These are phyloP conservation scores for Adelognathus sp. DNA, from an alignment of 2,888 invertebrate genomes.

Conservation along the genomic window DNA sequence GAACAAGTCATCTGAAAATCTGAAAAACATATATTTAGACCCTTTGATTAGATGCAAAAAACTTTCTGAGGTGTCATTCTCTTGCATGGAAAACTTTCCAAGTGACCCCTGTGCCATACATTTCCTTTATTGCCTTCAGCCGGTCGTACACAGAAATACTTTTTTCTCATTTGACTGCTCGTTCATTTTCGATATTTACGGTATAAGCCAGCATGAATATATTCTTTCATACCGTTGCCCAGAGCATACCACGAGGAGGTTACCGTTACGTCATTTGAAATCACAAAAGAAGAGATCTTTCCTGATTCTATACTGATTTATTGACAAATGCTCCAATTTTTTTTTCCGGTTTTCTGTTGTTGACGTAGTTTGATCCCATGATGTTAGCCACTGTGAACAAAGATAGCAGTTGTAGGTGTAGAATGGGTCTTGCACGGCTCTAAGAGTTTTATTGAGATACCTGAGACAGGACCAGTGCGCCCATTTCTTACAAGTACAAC, in stretches of 20 bases:
- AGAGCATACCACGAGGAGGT: conserved; percentile 15
- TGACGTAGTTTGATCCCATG: neutral
- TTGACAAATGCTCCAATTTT: neutral
- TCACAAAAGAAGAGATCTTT: neutral
- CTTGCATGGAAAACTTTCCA: too few species aligned
- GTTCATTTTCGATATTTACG: neutral
- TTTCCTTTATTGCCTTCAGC: too few species aligned
- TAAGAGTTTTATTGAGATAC: neutral
- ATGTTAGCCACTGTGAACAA: conserved; percentile 5
- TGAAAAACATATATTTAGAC: too few species aligned
- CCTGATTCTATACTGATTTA: neutral
- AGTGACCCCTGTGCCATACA: too few species aligned
- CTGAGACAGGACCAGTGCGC: conserved; percentile 8
- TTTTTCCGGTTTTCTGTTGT: neutral
- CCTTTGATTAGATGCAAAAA: too few species aligned
- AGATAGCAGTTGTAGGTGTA: conserved; percentile 12
- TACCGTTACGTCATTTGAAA: neutral
- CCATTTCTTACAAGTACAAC: conserved; percentile 10
- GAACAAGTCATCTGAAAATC: too few species aligned
- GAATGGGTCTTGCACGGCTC: neutral
- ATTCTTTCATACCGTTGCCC: neutral
- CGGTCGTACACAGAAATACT: too few species aligned
- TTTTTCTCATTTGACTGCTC: too few species aligned
- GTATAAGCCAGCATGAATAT: neutral
- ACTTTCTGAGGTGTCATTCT: too few species aligned